phyloP scores from a whole-genome alignment of 2,797 vertebrate genomes.

The Mus caroli region DNA sequence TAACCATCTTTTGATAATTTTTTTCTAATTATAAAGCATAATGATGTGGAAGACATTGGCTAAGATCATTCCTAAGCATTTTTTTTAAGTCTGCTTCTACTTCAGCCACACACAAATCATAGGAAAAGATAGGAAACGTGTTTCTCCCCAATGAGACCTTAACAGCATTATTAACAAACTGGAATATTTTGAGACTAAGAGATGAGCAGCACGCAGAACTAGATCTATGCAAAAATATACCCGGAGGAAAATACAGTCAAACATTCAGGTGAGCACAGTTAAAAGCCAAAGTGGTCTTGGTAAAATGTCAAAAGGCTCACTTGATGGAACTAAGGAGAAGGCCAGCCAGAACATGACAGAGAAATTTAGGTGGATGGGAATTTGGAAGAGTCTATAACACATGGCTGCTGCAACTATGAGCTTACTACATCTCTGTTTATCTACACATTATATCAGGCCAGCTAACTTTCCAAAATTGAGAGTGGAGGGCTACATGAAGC shows the following conservation, averaged over 20 bases:
- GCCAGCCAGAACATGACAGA: fast-evolving
- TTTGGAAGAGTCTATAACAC: not conserved
- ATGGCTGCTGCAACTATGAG: not conserved
- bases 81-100: not conserved
- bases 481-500: not conserved
- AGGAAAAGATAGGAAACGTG: not conserved
- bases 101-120: not conserved
- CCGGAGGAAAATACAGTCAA: not conserved
- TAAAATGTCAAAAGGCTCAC: not conserved
- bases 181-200: not conserved
- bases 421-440: not conserved
- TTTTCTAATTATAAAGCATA: constrained; percentile 64
- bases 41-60: constrained; percentile 14
- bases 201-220: not conserved
- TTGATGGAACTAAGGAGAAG: not conserved
- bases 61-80: constrained; percentile 33
- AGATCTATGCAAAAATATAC: not conserved
- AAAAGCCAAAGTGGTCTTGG: not conserved
- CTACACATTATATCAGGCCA: not conserved
- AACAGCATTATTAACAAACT: not conserved
- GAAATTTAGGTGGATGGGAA: not conserved
- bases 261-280: not conserved
- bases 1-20: not conserved
- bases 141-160: constrained; percentile 45
- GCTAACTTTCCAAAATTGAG: not conserved